These are phyloP conservation scores for Microcebus lehilahytsara DNA, from an alignment of 2,113 vertebrate genomes.

Conservation along the genomic window DNA sequence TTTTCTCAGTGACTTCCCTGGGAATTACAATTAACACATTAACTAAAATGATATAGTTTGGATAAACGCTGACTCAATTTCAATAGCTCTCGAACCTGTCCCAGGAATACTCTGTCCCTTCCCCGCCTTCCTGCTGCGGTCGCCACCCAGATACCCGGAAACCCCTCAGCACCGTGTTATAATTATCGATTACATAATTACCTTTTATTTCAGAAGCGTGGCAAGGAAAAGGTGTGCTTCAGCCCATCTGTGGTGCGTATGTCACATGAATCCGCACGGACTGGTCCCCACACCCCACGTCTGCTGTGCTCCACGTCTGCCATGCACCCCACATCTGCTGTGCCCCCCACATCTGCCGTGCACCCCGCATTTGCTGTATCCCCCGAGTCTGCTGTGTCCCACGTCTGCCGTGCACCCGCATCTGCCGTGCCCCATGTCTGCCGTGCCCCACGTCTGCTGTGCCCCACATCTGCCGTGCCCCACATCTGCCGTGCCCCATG, in stretches of 20 bases:
- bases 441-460: too few species aligned
- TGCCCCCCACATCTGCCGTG: too few species aligned
- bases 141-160: neutral
- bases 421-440: too few species aligned
- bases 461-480: too few species aligned
- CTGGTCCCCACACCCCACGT: accelerated
- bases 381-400: too few species aligned
- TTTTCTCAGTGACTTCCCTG: neutral
- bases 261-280: neutral
- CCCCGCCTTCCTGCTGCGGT: neutral
- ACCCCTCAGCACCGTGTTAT: neutral
- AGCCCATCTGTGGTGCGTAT: neutral
- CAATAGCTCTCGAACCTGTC: neutral
- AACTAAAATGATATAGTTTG: neutral
- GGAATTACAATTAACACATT: neutral
- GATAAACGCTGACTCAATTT: neutral
- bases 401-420: too few species aligned
- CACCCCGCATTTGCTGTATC: accelerated
- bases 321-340: too few species aligned
- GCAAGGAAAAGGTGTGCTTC: neutral
- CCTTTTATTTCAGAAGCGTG: neutral
- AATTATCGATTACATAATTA: neutral
- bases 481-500: too few species aligned
- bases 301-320: neutral
- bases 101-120: neutral